Conservation (phyloP, 2,113 vertebrate species). For the Menura novaehollandiae region DNA sequence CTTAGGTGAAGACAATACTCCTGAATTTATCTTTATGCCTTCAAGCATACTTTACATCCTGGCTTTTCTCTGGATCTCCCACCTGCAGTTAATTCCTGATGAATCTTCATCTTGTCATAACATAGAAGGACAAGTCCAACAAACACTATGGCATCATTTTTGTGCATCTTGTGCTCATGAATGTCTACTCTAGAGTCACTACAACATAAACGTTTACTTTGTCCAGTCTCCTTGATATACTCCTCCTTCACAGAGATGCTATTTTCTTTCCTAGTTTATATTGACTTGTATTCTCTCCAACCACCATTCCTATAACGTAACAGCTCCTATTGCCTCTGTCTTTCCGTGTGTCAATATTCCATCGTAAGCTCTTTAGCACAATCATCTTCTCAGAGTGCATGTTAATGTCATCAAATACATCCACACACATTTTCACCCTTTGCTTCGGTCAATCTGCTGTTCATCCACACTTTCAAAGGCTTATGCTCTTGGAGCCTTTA, state of each 20-base stretch:
- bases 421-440: background rate
- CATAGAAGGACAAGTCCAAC: background rate
- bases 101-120: background rate
- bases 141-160: background rate
- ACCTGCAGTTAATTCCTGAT: background rate
- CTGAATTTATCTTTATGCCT: background rate
- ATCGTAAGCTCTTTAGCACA: background rate
- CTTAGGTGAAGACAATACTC: background rate
- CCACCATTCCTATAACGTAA: background rate
- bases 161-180: background rate
- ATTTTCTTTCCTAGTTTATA: background rate
- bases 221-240: background rate
- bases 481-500: background rate
- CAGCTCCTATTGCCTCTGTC: background rate
- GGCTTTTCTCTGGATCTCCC: background rate
- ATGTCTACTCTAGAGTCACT: background rate
- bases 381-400: background rate
- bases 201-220: background rate
- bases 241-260: background rate
- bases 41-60: background rate
- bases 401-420: background rate
- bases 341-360: background rate
- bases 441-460: background rate
- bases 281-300: background rate
- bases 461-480: background rate